Evolutionary conservation across 2,797 vertebrate genomes (phyloP).

Genomic region (Alauda arvensis): DNA sequence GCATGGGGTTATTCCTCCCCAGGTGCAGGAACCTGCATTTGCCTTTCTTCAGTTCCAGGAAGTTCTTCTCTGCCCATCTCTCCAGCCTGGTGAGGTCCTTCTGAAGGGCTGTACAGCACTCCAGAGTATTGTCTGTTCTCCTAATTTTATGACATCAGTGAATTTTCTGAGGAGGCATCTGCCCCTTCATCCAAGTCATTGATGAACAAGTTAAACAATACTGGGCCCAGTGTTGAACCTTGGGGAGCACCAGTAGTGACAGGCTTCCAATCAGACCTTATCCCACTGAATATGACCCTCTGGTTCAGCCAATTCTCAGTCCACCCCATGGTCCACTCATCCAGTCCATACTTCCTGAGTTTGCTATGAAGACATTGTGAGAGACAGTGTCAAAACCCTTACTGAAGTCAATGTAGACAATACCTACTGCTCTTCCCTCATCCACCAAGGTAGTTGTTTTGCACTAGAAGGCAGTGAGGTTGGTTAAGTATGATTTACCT

Average conservation of each 20-base stretch:
- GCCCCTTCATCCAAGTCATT: background rate
- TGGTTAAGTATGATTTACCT: background rate
- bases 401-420: rapidly evolving
- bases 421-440: background rate
- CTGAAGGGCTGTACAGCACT: background rate
- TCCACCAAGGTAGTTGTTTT: background rate
- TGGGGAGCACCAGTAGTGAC: background rate
- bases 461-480: background rate
- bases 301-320: background rate
- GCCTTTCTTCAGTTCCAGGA: background rate
- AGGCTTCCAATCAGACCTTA: background rate
- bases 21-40: background rate
- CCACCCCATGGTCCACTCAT: background rate
- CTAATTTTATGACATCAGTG: background rate
- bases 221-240: background rate
- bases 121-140: background rate
- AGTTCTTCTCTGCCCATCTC: background rate
- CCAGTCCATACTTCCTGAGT: background rate
- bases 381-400: background rate
- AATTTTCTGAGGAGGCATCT: background rate
- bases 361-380: background rate
- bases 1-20: background rate
- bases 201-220: background rate
- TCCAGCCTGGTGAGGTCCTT: background rate
- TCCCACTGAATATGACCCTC: background rate